These are phyloP conservation scores for Mobula birostris DNA, from an alignment of 2,113 vertebrate genomes.

Conservation along the genomic window DNA sequence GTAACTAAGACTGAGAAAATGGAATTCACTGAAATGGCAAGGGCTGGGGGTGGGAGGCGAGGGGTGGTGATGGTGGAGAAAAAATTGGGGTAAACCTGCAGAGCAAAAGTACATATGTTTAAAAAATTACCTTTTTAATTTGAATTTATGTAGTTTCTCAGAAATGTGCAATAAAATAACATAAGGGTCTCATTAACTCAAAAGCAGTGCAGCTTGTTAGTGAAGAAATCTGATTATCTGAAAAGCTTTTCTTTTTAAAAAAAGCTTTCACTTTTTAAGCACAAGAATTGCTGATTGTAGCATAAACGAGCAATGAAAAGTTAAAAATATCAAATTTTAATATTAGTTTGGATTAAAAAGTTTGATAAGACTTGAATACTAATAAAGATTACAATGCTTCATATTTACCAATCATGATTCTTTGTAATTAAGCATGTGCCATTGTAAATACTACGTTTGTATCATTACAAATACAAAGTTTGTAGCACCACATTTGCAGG, in stretches of 20 bases:
- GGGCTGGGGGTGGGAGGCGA: background rate
- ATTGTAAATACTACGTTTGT: background rate
- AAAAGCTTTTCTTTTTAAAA: too few species aligned
- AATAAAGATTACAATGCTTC: background rate
- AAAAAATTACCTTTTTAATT: background rate
- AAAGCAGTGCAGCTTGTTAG: background rate
- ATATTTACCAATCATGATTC: background rate
- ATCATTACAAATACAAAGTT: too few species aligned
- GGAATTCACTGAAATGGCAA: background rate
- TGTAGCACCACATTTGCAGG: too few species aligned
- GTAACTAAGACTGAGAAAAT: background rate
- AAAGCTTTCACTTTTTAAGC: background rate
- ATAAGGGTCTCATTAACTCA: background rate
- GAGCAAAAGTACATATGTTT: background rate
- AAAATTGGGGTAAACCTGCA: background rate
- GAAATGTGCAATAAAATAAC: background rate
- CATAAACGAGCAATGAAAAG: background rate
- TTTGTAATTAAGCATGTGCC: background rate
- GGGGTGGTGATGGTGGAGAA: too few species aligned
- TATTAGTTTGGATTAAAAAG: background rate
- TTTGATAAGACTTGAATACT: background rate
- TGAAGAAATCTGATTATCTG: background rate
- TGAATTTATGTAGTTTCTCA: background rate
- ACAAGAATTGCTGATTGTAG: background rate
- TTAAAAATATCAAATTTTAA: background rate